These are phyloP conservation scores for Rhaphigaster nebulosa DNA, from an alignment of 2,888 invertebrate genomes.

Conservation along the genomic window DNA sequence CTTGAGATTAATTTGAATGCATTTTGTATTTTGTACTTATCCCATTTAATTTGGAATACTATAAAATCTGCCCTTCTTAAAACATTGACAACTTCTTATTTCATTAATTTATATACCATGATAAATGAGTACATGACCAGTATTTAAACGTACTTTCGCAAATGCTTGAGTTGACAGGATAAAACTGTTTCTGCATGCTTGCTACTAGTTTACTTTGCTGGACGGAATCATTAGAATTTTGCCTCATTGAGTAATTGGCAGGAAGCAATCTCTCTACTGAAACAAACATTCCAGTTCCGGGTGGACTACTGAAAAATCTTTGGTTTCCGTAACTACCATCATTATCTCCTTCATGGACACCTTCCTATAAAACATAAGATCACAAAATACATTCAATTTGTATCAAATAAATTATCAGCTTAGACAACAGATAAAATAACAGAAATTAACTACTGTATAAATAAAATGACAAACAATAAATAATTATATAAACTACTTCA, in stretches of 20 bases:
- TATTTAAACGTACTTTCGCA: slow-evolving; percentile 41
- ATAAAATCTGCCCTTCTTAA: neutral
- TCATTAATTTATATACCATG: neutral
- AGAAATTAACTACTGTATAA: slow-evolving; percentile 64
- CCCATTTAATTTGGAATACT: neutral
- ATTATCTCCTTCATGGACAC: slow-evolving; percentile 61
- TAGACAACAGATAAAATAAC: neutral
- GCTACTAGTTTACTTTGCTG: slow-evolving; percentile 25
- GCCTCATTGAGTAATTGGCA: slow-evolving; percentile 45
- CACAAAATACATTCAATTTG: neutral
- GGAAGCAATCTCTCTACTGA: slow-evolving; percentile 64
- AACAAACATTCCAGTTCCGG: slow-evolving; percentile 65
- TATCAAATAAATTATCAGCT: neutral
- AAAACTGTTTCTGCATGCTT: slow-evolving; percentile 51
- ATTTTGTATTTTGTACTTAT: neutral
- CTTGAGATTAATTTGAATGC: neutral
- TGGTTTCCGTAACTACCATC: slow-evolving; percentile 64
- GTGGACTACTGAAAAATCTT: slow-evolving; percentile 64
- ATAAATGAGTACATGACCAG: neutral
- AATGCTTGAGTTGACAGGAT: slow-evolving; percentile 23
- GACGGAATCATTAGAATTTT: slow-evolving; percentile 52
- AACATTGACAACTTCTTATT: neutral
- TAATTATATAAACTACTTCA: slow-evolving; percentile 63
- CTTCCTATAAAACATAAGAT: slow-evolving; percentile 61
- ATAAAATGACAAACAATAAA: slow-evolving; percentile 24